phyloP scores from a whole-genome alignment of 2,797 vertebrate genomes.

The Sebastes matsubarae region DNA sequence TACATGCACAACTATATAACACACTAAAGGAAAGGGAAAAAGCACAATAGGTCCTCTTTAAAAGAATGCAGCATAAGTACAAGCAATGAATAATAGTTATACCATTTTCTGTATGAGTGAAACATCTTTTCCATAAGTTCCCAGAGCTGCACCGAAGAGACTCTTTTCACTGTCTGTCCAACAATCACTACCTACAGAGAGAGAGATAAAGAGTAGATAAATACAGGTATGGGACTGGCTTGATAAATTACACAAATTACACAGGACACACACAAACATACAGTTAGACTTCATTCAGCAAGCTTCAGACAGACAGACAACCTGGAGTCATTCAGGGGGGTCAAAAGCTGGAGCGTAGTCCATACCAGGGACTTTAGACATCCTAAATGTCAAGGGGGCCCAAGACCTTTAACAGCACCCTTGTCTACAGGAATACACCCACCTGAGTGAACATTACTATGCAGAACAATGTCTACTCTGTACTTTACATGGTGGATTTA shows the following conservation, averaged over 20 bases:
- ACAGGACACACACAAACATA: neutral
- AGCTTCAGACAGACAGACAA: neutral
- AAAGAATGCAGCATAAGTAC: neutral
- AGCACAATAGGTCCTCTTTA: too few species aligned
- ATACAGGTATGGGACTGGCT: neutral
- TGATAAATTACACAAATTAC: neutral
- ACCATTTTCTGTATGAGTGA: slow-evolving; percentile 80
- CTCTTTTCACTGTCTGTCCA: slow-evolving; percentile 80
- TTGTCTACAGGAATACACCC: neutral
- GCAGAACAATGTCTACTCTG: slow-evolving; percentile 40
- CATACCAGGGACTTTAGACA: neutral
- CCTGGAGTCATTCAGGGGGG: neutral
- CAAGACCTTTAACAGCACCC: neutral
- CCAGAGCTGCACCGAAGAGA: slow-evolving; percentile 73
- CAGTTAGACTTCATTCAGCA: neutral
- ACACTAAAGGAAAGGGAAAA: too few species aligned
- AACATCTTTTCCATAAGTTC: slow-evolving; percentile 81
- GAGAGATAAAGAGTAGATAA: neutral
- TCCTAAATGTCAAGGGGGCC: neutral
- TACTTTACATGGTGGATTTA: slow-evolving; percentile 19
- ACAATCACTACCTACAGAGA: slow-evolving; percentile 74
- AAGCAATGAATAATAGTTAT: neutral
- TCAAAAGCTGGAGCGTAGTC: neutral
- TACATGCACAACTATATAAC: too few species aligned
- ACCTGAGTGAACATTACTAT: neutral